Percentiles rank a stretch among this genome's conserved stretches.
These are phyloP conservation scores for Mormyrus lacerda DNA, from an alignment of 2,113 vertebrate species.

Conservation along the genomic window DNA sequence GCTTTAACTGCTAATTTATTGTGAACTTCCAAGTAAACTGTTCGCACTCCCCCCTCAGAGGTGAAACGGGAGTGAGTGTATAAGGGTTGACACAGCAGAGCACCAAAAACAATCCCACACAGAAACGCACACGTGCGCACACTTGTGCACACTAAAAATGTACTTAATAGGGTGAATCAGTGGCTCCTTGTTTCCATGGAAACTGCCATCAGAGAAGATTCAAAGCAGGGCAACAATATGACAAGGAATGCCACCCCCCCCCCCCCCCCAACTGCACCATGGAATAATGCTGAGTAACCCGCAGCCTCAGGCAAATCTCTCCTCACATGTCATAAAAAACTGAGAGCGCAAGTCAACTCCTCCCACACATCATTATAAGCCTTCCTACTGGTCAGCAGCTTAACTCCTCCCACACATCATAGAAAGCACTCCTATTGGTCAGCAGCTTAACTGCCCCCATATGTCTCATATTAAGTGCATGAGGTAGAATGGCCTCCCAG, in stretches of 20 bases:
- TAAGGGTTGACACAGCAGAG: neutral
- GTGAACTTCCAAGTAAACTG: constrained; percentile 1
- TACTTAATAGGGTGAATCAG: constrained; percentile 34
- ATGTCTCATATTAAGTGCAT: neutral
- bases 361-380: neutral
- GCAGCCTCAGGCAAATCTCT: neutral
- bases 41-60: neutral
- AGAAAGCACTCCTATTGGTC: neutral
- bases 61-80: neutral
- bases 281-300: constrained; percentile 23
- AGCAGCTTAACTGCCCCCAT: neutral
- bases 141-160: constrained; percentile 22
- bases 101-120: neutral
- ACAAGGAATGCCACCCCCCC: constrained; percentile 25
- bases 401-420: neutral
- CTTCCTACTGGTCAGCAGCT: neutral
- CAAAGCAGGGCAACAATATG: constrained; percentile 29
- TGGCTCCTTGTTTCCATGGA: constrained; percentile 41
- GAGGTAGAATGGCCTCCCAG: neutral
- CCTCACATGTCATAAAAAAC: neutral
- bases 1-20: neutral
- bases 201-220: constrained; percentile 35
- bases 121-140: constrained; percentile 10
- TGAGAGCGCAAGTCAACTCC: neutral
- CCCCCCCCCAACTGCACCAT: neutral